Percentiles rank a stretch among this genome's conserved stretches.
Conservation (phyloP, 2,888 invertebrate species). For the Synanthedon andrenaeformis region DNA sequence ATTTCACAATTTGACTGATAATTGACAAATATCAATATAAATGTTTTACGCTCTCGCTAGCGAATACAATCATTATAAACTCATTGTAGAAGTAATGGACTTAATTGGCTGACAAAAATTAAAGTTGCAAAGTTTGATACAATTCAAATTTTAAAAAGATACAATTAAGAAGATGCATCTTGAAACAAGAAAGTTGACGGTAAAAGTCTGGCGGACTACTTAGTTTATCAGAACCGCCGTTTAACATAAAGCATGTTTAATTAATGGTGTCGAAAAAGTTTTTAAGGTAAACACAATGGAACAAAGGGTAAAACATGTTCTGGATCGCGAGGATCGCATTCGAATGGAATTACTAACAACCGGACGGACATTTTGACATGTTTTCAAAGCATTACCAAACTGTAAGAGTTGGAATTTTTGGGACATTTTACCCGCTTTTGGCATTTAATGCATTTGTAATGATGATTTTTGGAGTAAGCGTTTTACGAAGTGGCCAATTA, state of each 20-base stretch:
- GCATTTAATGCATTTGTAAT: background rate
- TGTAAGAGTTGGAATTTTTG: background rate
- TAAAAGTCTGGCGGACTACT: too few species aligned
- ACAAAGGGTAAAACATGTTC: background rate
- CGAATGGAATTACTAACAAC: background rate
- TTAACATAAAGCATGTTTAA: background rate
- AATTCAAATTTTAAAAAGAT: too few species aligned
- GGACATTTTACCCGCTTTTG: background rate
- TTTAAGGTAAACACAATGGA: background rate
- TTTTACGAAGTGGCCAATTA: background rate
- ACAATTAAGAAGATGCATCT: too few species aligned
- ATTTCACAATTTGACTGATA: too few species aligned
- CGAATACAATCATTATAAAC: too few species aligned
- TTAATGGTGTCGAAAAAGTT: background rate
- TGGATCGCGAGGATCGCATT: background rate
- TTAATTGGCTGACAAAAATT: too few species aligned
- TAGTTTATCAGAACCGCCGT: too few species aligned
- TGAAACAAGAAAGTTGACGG: too few species aligned
- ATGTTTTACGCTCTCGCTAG: too few species aligned
- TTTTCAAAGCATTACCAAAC: background rate
- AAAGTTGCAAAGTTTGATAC: background rate
- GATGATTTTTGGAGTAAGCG: background rate
- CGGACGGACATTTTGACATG: background rate
- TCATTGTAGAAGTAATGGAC: too few species aligned
- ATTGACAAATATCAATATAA: too few species aligned